Conservation (phyloP, 2,888 invertebrate species). For the Bruchidius siliquastri region DNA sequence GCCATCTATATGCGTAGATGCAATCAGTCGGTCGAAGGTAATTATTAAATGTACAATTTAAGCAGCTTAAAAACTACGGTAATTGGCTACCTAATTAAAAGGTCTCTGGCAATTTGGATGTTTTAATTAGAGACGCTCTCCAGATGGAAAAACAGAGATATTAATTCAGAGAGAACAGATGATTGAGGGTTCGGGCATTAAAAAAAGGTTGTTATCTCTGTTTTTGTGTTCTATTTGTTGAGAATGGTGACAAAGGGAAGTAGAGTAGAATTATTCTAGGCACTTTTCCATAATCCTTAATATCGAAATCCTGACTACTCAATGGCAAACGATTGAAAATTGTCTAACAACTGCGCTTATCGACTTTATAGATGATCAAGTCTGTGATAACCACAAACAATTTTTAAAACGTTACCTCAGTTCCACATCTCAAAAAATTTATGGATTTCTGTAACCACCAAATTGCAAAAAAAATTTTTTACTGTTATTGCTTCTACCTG, state of each 20-base stretch:
- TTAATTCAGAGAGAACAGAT: not conserved
- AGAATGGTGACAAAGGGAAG: not conserved
- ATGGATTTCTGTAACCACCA: no score
- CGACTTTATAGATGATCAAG: no score
- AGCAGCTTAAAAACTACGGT: slow-evolving; percentile 37
- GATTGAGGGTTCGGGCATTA: not conserved
- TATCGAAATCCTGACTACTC: no score
- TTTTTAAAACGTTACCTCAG: no score
- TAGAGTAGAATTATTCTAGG: no score
- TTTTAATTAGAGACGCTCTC: slow-evolving; percentile 32
- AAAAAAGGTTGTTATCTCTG: not conserved
- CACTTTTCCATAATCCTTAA: no score
- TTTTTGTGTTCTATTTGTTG: not conserved
- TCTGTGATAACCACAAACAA: no score
- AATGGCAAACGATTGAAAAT: no score
- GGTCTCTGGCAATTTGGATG: slow-evolving; percentile 36
- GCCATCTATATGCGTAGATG: slow-evolving; percentile 39
- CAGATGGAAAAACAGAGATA: slow-evolving; percentile 6
- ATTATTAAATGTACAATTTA: slow-evolving; percentile 38
- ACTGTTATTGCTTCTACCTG: no score
- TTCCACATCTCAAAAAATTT: no score
- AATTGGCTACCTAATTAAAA: slow-evolving; percentile 39
- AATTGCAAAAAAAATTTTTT: no score
- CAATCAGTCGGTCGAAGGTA: slow-evolving; percentile 33
- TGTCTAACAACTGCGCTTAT: no score